A percentile compares a stretch with the other conserved stretches of the same genome.
These are phyloP conservation scores for Dinocampus coccinellae DNA, from an alignment of 2,888 invertebrate genomes.

Conservation along the genomic window DNA sequence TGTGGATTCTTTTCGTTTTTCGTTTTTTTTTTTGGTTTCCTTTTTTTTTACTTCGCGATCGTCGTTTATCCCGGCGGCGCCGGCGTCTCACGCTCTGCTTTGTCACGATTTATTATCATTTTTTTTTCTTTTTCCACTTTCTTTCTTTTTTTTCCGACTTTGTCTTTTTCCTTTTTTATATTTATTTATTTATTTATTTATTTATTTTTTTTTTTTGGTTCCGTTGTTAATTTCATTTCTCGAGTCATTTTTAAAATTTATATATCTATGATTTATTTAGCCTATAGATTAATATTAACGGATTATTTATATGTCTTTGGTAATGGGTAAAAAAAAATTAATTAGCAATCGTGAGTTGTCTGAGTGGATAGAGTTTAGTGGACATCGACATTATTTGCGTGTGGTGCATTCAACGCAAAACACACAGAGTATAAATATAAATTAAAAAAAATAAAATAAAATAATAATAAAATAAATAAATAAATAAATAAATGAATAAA, in stretches of 20 bases:
- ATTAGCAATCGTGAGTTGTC: not conserved
- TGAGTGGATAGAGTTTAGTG: not conserved
- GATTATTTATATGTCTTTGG: conserved; percentile 1
- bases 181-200: too few relatives aligned
- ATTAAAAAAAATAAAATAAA: too few relatives aligned
- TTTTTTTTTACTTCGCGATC: conserved; percentile 16
- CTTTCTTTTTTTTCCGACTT: not conserved
- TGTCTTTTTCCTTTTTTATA: too few relatives aligned
- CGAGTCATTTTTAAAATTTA: not conserved
- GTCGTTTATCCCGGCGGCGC: conserved; percentile 25
- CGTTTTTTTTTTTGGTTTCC: not conserved
- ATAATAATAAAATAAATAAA: too few relatives aligned
- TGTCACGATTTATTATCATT: not conserved
- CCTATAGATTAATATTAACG: not conserved
- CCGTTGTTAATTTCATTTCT: not conserved
- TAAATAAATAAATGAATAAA: not conserved
- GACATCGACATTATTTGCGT: not conserved
- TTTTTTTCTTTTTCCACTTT: not conserved
- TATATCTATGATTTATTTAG: not conserved
- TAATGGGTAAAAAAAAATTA: not conserved
- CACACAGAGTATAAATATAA: too few relatives aligned
- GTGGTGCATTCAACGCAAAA: not conserved
- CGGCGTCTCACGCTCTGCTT: conserved; percentile 1
- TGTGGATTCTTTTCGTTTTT: not conserved
- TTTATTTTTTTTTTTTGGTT: too few relatives aligned